Evolutionary conservation across 1,140 invertebrate genomes (phyloP), one percentile per base, ranked within the genome.

Genomic region (Conopomorpha cramerella): DNA sequence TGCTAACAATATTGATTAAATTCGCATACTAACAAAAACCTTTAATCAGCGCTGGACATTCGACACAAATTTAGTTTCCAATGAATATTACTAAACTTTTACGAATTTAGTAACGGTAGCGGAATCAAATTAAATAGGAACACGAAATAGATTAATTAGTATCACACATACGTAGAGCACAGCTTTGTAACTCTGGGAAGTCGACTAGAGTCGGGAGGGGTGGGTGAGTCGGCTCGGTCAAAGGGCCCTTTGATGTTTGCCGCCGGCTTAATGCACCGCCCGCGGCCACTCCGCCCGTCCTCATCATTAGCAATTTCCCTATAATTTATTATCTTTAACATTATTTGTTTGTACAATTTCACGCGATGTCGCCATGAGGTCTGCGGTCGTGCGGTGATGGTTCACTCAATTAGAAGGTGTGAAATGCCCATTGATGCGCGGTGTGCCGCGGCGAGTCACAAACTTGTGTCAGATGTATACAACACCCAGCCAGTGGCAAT

Each of bases 261-360:
- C 71, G 67, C 60, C 63, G 66, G 66, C 64, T 70, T 72, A 70
- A 72, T 71, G 65, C 67, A 71, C 57, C 66, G 65, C 66, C 63
- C 65, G 65, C 64, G 61, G 52, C 55, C 15, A 2, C 54, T 65
- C 63, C 59, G 52, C 14, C 2, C 12, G 14, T 15, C 16, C 60
- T 73, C 66, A 71, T 74, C 66, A 74, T 74, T 74, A 74, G 64
- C 66, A 71, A 74, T 74, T 74, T 74, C 64, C 66, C 60, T 61
- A 59, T 74, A 71, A 74, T 70, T 71, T 68, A 68, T 74, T 74
- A 71, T 74, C 70, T 71, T 71, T 67, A 70, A 62, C 62, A 61
- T 57, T 70, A 70, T 70, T 70, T 70, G 65, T 74, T 71, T 73
- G 60, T 64, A 57, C 54, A 59, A 70, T 70, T 73, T 64, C 51